These are phyloP conservation scores for Megaustenia siamemsis DNA, from an alignment of 2,888 invertebrate genomes.

Conservation along the genomic window DNA sequence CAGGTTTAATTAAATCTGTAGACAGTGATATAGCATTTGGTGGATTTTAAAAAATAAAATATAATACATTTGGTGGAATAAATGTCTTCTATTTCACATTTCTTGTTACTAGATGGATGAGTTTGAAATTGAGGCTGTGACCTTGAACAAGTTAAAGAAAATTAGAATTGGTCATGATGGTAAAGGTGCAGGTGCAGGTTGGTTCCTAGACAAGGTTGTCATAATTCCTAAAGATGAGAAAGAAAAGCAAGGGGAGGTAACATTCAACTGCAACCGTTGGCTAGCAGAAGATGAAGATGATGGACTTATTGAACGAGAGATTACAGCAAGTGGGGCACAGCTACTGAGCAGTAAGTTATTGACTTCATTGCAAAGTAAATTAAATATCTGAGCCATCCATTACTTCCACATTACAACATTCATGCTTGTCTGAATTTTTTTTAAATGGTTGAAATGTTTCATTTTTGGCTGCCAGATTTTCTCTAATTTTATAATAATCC, in stretches of 20 bases:
- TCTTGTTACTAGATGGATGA: constrained; percentile 75
- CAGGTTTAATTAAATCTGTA: too few relatives aligned
- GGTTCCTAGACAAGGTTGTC: constrained; percentile 79
- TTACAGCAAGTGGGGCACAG: constrained; percentile 77
- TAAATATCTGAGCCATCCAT: too few relatives aligned
- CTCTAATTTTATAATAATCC: too few relatives aligned
- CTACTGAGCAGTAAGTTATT: constrained; percentile 75
- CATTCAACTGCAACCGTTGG: constrained; percentile 72
- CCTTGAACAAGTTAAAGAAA: constrained; percentile 76
- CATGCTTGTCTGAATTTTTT: too few relatives aligned
- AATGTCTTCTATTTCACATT: neutral
- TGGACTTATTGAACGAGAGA: constrained; percentile 79
- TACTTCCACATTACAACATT: too few relatives aligned
- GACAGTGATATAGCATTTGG: too few relatives aligned
- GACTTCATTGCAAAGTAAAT: too few relatives aligned
- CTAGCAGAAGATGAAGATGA: constrained; percentile 80
- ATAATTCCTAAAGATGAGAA: constrained; percentile 68
- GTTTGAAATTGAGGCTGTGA: constrained; percentile 79
- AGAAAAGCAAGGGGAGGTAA: constrained; percentile 42
- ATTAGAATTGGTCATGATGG: constrained; percentile 80
- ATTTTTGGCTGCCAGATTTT: too few relatives aligned
- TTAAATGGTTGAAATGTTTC: too few relatives aligned
- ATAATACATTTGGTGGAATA: neutral
- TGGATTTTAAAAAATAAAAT: neutral
- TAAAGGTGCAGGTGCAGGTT: constrained; percentile 76